phyloP scores from a whole-genome alignment of 2,888 invertebrate species.

The Lacanobia oleracea region DNA sequence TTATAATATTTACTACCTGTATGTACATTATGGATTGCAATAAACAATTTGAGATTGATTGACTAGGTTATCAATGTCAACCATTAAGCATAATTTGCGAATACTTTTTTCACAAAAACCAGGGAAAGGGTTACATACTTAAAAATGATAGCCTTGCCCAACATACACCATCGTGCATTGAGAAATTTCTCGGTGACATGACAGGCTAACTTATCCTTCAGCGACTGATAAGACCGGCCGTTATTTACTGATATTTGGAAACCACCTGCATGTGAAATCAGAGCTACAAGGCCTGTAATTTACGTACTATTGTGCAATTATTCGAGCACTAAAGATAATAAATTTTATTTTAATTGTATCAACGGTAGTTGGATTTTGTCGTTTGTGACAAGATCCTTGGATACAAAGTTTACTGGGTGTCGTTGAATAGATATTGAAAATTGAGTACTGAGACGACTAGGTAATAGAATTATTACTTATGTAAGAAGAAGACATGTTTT shows the following conservation, averaged over 20 bases:
- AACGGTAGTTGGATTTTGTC: slow-evolving; percentile 20
- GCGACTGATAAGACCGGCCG: slow-evolving; percentile 45
- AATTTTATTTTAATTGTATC: slow-evolving; percentile 34
- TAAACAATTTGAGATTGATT: too few species aligned
- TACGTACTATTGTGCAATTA: slow-evolving; percentile 52
- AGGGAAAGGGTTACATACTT: not conserved
- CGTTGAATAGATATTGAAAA: not conserved
- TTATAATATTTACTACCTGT: too few species aligned
- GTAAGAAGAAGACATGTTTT: not conserved
- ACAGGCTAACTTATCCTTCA: slow-evolving; percentile 38
- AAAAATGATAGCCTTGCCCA: slow-evolving; percentile 31
- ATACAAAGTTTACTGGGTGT: not conserved
- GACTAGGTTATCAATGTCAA: not conserved
- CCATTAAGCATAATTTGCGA: not conserved
- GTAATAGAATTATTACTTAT: not conserved
- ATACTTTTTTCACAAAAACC: not conserved
- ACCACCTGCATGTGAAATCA: slow-evolving; percentile 59
- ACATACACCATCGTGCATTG: slow-evolving; percentile 23
- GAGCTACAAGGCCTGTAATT: slow-evolving; percentile 48
- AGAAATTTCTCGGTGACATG: slow-evolving; percentile 20
- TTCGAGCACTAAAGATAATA: slow-evolving; percentile 46
- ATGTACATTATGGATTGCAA: too few species aligned
- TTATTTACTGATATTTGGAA: slow-evolving; percentile 49
- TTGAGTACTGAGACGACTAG: not conserved
- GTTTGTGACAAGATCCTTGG: not conserved